These are phyloP conservation scores for Galerucella calmariensis DNA, from an alignment of 2,888 invertebrate species.

Conservation along the genomic window DNA sequence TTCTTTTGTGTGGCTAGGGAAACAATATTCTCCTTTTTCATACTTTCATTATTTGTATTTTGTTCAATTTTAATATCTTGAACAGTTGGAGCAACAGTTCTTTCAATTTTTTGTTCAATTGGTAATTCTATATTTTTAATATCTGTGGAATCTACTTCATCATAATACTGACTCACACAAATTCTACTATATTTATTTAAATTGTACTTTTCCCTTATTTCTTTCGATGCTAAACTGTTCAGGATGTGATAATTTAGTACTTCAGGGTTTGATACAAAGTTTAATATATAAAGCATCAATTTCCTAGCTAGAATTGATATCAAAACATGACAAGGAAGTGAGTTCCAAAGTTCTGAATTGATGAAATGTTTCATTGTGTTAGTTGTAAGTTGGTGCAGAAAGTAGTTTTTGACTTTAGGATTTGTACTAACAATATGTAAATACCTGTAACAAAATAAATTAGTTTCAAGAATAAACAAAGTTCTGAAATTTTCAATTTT, in stretches of 20 bases:
- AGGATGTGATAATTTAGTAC: constrained; percentile 65
- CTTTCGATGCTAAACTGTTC: constrained; percentile 47
- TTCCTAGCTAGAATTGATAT: constrained; percentile 72
- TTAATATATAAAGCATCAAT: constrained; percentile 67
- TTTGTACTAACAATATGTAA: constrained; percentile 62
- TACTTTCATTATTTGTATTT: background rate
- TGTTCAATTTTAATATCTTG: constrained; percentile 9
- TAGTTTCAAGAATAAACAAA: too few species aligned
- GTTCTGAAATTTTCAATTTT: background rate
- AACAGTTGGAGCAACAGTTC: background rate
- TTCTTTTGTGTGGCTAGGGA: constrained; percentile 20
- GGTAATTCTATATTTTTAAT: background rate
- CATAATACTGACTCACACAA: constrained; percentile 45
- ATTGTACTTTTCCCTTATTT: constrained; percentile 49
- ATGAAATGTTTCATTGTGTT: constrained; percentile 71
- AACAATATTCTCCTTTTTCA: constrained; percentile 15
- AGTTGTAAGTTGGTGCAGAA: constrained; percentile 70
- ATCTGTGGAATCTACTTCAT: constrained; percentile 40
- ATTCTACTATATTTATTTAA: constrained; percentile 53
- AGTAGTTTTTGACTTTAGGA: constrained; percentile 68
- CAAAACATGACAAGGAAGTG: constrained; percentile 73
- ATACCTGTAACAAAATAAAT: constrained; percentile 55
- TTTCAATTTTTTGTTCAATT: constrained; percentile 9
- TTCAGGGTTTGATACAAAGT: constrained; percentile 66
- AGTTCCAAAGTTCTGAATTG: constrained; percentile 76